Evolutionary conservation across 2,113 vertebrate genomes (phyloP), one percentile per base, ranked within the genome.

Genomic region (Rhabdomys dilectus): DNA sequence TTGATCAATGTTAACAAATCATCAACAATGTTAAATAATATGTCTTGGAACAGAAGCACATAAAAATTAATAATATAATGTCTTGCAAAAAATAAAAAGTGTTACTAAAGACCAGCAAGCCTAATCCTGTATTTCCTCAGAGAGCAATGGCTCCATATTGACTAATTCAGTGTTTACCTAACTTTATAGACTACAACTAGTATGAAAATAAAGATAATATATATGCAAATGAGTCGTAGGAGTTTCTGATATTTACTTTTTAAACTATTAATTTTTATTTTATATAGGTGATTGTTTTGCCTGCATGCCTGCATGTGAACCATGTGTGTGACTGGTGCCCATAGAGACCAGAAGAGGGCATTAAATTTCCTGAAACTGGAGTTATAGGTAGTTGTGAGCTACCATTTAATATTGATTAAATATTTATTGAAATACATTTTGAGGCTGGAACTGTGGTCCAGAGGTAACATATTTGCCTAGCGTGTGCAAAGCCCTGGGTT

Each of bases 1-100:
- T 92, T 73, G 70, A 73, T 39, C 22, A 68, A 91, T 48, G 34
- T 77, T 51, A 93, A 87, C 75, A 76, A 86, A 85, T 75, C 56
- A 91, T 80, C n/a, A 88, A 34, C 58, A 48, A 76, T 72, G 91
- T n/a, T 85, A 93, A 84, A 94, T 64, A 95, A 92, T 56, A 16
- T 42, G 7, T 86, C 56, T 70, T 51, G 58, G 64, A 70, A 89
- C 56, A 86, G n/a, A 93, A 94, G 60, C 36, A 70, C 22, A 76
- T 51, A 89, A 95, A 39, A 82, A 77, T 39, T 88, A 36, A 16
- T 64, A 86, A 53, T 76, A 80, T 77, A 77, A 5, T 84, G 77
- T 81, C 72, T 81, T 17, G 39, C 4, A 88, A 53, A 56, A n/a
- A 53, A n/a, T 21, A 86, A 94, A 76, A 48, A 8, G 24, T 39